Base-by-base conservation (phyloP, 2,888 invertebrate genomes). In the Dasypolia templi region DNA sequence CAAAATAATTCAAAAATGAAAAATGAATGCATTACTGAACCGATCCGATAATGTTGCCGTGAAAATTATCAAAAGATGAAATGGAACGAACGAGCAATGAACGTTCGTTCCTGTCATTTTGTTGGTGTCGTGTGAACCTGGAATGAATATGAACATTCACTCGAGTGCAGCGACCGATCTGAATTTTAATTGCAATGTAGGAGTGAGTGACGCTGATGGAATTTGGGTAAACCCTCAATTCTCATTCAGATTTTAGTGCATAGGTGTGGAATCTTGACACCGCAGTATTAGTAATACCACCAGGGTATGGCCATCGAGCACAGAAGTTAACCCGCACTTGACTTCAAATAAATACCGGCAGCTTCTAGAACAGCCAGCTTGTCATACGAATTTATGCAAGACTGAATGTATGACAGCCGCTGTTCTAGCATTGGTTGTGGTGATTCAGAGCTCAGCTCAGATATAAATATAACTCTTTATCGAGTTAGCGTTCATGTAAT, bases 141-240 rank as follows among this genome's bases (percentile, higher is more conserved):
- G 19, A 29, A 22, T 56, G 19, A 56, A 56, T 22, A 56, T 12
- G 5, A 22, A 22, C 11, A 56, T 56, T 56, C 19, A 32, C 29
- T 29, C 29, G 5, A 55, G 19, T 11, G 19, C 11, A 19, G 19
- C 11, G 2, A 19, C 56, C 11, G 29, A 19, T 29, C 19, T 56
- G n/a, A 46, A 59, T 64, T 58, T 75, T 35, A 61, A 79, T 77
- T 53, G 32, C n/a, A n/a, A 17, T 19, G 17, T 26, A 35, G 5
- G 1, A 11, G 32, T 63, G 14, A 14, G 29, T 58, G 3, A 12
- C 2, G 22, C 32, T 32, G 22, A 3, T 22, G 32, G 22, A 12
- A 32, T 22, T 58, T 22, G 56, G 22, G 6, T 58, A 58, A 58
- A 58, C 6, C 32, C 12, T 22, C 22, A 22, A 32, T 22, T 58